Conservation (phyloP, 1,140 invertebrate genomes). For the Daktulosphaira vitifoliae region DNA sequence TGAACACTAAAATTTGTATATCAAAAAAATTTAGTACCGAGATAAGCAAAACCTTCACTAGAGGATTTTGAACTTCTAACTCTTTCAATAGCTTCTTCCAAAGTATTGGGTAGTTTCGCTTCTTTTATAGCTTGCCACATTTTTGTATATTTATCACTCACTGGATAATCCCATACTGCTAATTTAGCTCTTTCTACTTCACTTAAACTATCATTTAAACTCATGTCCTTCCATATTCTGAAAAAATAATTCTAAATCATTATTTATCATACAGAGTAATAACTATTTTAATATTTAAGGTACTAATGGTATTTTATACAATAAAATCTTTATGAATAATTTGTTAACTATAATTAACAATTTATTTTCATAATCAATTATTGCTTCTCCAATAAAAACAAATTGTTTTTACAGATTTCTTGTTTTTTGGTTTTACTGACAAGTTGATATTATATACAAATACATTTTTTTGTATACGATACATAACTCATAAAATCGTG, state of each 20-base stretch:
- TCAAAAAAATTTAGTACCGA: slow-evolving; percentile 43
- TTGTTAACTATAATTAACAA: neutral
- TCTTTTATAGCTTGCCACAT: slow-evolving; percentile 97
- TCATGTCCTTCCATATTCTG: slow-evolving; percentile 97
- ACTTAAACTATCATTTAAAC: slow-evolving; percentile 81
- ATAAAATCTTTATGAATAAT: no score
- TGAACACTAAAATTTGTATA: neutral
- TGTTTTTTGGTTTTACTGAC: no score
- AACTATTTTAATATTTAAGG: no score
- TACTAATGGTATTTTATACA: no score
- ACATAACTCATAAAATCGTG: slow-evolving; percentile 80
- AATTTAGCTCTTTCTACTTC: slow-evolving; percentile 83
- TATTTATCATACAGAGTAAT: no score
- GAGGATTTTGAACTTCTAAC: slow-evolving; percentile 64
- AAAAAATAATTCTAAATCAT: slow-evolving; percentile 35
- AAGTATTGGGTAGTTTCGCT: slow-evolving; percentile 63
- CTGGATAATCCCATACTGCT: slow-evolving; percentile 98
- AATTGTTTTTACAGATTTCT: no score
- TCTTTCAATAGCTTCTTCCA: slow-evolving; percentile 67
- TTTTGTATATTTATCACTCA: slow-evolving; percentile 96
- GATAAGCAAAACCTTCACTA: slow-evolving; percentile 83
- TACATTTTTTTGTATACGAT: neutral
- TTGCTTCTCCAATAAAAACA: no score
- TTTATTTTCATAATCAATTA: no score
- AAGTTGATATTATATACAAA: no score